Percentiles rank a stretch among this genome's conserved stretches.
These are phyloP conservation scores for Hybognathus amarus DNA, from an alignment of 2,797 vertebrate species.

Conservation along the genomic window DNA sequence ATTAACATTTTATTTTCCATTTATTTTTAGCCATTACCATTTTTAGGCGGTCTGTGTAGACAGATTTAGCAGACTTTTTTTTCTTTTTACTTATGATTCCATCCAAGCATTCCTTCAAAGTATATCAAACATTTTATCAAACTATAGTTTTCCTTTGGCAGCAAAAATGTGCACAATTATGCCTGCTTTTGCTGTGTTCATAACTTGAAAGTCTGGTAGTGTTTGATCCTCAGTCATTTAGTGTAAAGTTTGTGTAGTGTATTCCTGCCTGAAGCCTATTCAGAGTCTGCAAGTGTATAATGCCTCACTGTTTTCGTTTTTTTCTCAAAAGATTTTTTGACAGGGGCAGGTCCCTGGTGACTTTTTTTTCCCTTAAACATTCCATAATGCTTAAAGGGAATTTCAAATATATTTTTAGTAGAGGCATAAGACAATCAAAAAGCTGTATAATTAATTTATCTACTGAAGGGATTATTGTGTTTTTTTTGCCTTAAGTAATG, in stretches of 20 bases:
- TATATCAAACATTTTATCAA: neutral
- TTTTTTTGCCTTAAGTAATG: neutral
- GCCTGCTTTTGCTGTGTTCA: neutral
- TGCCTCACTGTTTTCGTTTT: neutral
- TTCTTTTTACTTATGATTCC: neutral
- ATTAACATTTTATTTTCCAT: neutral
- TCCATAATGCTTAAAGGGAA: neutral
- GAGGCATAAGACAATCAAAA: slow-evolving; percentile 32
- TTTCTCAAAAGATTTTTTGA: neutral
- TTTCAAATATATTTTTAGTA: neutral
- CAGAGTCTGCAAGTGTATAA: neutral
- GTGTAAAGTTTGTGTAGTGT: neutral
- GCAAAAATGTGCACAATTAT: neutral
- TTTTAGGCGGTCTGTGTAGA: neutral
- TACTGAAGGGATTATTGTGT: neutral
- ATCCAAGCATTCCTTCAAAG: neutral
- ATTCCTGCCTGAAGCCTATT: neutral
- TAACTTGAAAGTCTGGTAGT: neutral
- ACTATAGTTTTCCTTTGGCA: neutral
- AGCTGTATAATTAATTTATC: neutral
- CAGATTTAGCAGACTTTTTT: neutral
- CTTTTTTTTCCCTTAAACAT: neutral
- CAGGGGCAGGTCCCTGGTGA: slow-evolving; percentile 31
- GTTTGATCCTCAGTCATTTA: neutral
- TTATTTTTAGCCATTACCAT: neutral